Base-by-base conservation (phyloP, 2,113 vertebrate genomes). In the Atlantisia rogersi region DNA sequence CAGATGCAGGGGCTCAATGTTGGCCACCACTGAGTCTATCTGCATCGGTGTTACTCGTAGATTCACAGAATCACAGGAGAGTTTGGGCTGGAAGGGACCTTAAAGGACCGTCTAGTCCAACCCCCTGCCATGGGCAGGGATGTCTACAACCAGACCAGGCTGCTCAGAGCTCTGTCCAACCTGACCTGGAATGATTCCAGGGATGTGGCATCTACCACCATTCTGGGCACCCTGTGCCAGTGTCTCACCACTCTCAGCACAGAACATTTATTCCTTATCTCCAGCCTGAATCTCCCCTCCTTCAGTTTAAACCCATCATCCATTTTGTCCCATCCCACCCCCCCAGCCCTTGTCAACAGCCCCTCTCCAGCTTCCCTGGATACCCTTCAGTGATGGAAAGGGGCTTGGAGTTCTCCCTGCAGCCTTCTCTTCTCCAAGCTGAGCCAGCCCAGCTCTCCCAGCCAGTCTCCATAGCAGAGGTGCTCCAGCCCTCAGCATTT, bases 41-140 rank as follows among this genome's bases (percentile, higher is more conserved):
- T 35, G 32, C 32, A 13, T 32, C 1, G 0, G 10, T 65, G 32
- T 15, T 74, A 37, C 39, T 58, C 58, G 46, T 11, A 28, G 62
- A 67, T 44, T 13, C n/a, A 31, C 2, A 9, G 25, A 19, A 32
- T 10, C 29, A 35, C 1, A 0, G 9, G 7, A 53, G 2, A 12
- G 26, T 55, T 63, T 65, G 46, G 4, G 6, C 18, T 1, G 28
- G 37, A 8, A 70, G 26, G 5, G 16, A 64, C 16, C 3, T 20
- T 2, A 3, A 0, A 19, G 71, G 10, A 0, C 3, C 18, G 9
- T 3, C 22, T 1, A 0, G 1, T 20, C 15, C 44, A 28, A 1
- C 6, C 18, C 15, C 11, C 46, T 24, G 35, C 40, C 2, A 2
- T 0, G 1, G 5, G 26, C 71, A 92, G 55, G 40, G 59, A 26